These are phyloP conservation scores for Machimus atricapillus DNA, from an alignment of 2,888 invertebrate genomes.

Conservation along the genomic window DNA sequence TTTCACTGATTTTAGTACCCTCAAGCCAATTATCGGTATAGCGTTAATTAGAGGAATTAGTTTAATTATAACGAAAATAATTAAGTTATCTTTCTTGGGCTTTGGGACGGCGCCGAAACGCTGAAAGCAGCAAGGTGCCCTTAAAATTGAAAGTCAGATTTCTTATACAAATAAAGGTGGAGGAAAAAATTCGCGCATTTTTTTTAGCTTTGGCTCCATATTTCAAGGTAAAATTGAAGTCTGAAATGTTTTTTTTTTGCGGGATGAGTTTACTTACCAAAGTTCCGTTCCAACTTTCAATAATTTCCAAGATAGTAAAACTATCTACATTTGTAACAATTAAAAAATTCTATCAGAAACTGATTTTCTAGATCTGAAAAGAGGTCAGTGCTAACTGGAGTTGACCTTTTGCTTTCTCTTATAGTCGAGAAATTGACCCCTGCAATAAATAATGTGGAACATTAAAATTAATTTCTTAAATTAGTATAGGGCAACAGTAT, in stretches of 20 bases:
- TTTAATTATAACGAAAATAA: not conserved
- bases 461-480: no score
- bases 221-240: not conserved
- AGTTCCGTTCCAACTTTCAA: not conserved
- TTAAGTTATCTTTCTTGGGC: not conserved
- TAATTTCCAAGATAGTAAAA: not conserved
- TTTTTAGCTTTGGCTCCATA: not conserved
- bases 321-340: not conserved
- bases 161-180: not conserved
- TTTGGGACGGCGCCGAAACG: not conserved
- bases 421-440: no score
- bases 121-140: not conserved
- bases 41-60: not conserved
- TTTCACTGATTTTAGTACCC: not conserved
- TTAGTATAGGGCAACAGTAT: no score
- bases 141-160: not conserved
- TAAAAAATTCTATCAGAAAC: not conserved
- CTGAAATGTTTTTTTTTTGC: not conserved
- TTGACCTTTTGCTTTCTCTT: no score
- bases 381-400: not conserved
- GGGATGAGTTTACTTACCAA: not conserved
- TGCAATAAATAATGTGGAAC: no score
- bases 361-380: not conserved
- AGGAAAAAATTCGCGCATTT: not conserved
- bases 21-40: not conserved